These are phyloP conservation scores for Tragelaphus oryx DNA, from an alignment of 2,797 vertebrate species.

Conservation along the genomic window DNA sequence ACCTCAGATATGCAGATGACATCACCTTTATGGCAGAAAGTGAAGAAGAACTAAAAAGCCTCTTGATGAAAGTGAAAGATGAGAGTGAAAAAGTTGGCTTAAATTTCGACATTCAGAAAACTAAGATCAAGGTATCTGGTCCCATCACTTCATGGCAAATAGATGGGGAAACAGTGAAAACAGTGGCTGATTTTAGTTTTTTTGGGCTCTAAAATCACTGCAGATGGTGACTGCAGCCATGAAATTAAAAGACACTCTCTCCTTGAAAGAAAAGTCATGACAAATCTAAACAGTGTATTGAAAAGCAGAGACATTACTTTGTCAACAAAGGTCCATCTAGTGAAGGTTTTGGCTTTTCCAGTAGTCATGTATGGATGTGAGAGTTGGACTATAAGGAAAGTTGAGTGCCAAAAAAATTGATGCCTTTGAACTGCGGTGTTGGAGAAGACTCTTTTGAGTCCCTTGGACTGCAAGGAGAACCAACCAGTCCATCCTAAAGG, in stretches of 20 bases:
- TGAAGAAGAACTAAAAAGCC: background rate
- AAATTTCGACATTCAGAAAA: background rate
- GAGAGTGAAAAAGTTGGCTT: background rate
- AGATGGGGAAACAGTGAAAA: background rate
- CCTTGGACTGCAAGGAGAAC: background rate
- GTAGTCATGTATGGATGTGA: background rate
- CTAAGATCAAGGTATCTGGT: fast-evolving
- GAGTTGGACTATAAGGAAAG: background rate
- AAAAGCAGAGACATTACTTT: background rate
- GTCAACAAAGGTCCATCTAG: background rate
- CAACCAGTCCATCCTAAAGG: background rate
- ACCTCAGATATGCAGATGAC: background rate
- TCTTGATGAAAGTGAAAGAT: background rate
- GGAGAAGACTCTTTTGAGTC: background rate
- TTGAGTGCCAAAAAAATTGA: background rate
- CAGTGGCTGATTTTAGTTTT: background rate
- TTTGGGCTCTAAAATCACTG: background rate
- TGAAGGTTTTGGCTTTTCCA: background rate
- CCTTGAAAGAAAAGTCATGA: background rate
- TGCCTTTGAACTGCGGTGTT: background rate
- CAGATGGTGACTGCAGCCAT: background rate
- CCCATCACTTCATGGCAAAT: background rate
- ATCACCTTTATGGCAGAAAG: background rate
- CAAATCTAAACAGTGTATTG: background rate
- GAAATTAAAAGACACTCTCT: background rate